Evolutionary conservation across 37 sponge, comb jelly and placozoan genomes (phyloP).

Genomic region (Oscarella lobularis): DNA sequence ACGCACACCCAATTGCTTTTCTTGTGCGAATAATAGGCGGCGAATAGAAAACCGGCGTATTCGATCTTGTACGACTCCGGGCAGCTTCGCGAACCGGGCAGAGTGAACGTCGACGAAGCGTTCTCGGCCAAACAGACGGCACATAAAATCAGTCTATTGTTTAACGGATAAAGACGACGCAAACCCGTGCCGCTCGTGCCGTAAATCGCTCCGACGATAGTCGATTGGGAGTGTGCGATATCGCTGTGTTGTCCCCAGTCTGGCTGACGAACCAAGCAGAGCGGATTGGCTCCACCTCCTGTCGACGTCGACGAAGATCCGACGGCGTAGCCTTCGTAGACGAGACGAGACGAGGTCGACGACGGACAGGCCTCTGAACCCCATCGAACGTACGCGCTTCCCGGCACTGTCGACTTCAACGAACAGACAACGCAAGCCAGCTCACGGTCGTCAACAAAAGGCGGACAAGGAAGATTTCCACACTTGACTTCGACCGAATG

Average conservation of each 20-base stretch:
- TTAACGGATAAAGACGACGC: background rate
- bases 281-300: background rate
- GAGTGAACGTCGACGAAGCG: background rate
- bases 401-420: background rate
- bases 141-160: background rate
- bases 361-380: background rate
- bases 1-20: background rate
- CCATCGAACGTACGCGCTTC: background rate
- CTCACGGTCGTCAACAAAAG: background rate
- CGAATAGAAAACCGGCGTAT: background rate
- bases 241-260: background rate
- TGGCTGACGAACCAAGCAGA: background rate
- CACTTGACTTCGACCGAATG: background rate
- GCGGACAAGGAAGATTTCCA: constrained; percentile 2
- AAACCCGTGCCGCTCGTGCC: background rate
- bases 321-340: background rate
- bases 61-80: background rate
- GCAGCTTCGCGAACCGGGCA: background rate
- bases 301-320: background rate
- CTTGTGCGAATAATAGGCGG: background rate
- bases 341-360: background rate
- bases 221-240: background rate
- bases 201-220: background rate
- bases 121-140: background rate
- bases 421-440: background rate